A percentile compares a stretch with the other conserved stretches of the same genome.
Conservation (phyloP, 2,888 invertebrate species). For the Oxytorus armatus region DNA sequence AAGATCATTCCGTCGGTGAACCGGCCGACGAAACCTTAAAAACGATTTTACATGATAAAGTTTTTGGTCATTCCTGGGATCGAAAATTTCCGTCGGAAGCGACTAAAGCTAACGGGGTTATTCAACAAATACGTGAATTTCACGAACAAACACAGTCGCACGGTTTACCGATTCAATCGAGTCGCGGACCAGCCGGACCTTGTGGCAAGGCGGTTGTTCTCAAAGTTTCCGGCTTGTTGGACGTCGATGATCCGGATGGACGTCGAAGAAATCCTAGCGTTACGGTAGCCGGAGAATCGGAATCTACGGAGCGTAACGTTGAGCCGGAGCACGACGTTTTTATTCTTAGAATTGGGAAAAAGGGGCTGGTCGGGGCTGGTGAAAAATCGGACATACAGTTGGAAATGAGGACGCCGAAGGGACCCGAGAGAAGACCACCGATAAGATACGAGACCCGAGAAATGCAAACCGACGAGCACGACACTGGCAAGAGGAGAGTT, state of each 20-base stretch:
- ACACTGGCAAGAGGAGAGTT: conserved; percentile 56
- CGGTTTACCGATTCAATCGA: conserved; percentile 72
- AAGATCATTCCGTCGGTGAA: conserved; percentile 2
- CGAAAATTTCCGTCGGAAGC: background rate
- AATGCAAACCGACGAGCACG: conserved; percentile 87
- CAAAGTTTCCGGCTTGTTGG: conserved; percentile 80
- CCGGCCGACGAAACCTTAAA: conserved; percentile 31
- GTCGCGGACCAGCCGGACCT: conserved; percentile 71
- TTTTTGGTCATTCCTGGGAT: conserved; percentile 42
- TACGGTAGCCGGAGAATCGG: conserved; percentile 74
- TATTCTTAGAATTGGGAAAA: conserved; percentile 90
- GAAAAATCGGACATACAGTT: conserved; percentile 90
- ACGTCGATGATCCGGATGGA: conserved; percentile 66
- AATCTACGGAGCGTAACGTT: conserved; percentile 72
- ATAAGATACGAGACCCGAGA: conserved; percentile 88
- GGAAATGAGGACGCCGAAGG: conserved; percentile 90
- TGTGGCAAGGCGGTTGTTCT: conserved; percentile 80
- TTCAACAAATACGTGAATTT: background rate
- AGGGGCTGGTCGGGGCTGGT: conserved; percentile 88
- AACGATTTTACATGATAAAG: conserved; percentile 40
- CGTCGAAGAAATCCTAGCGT: conserved; percentile 74
- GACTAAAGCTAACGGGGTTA: background rate
- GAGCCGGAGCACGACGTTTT: conserved; percentile 91
- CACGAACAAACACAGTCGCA: background rate
- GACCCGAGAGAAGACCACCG: conserved; percentile 86